These are phyloP conservation scores for Yponomeuta evonymella DNA, from an alignment of 2,888 invertebrate genomes.

Conservation along the genomic window DNA sequence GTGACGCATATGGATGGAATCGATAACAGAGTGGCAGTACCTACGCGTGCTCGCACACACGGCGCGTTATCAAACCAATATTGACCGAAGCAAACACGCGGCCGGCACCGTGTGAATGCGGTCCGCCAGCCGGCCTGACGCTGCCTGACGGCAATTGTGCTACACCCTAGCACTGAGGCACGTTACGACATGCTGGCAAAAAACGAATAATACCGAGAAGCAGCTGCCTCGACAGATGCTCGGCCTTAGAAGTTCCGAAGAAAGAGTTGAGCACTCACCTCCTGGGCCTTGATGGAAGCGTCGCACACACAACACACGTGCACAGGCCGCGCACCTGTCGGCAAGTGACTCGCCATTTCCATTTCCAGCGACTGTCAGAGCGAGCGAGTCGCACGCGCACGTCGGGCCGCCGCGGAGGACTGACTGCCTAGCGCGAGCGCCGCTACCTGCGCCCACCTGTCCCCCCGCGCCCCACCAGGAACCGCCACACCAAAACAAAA, in stretches of 20 bases:
- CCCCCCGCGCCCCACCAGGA: conserved; percentile 68
- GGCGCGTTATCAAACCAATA: conserved; percentile 65
- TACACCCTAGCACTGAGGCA: conserved; percentile 42
- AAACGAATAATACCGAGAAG: conserved; percentile 51
- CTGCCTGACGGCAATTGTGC: conserved; percentile 37
- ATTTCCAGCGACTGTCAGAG: conserved; percentile 51
- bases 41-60: conserved; percentile 38
- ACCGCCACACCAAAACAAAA: conserved; percentile 75
- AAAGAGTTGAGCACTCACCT: conserved; percentile 51
- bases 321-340: conserved; percentile 72
- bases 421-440: conserved; percentile 53
- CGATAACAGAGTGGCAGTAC: conserved; percentile 63
- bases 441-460: conserved; percentile 73
- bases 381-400: conserved; percentile 64
- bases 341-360: conserved; percentile 70
- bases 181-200: conserved; percentile 40
- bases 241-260: conserved; percentile 37
- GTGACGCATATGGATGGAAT: conserved; percentile 72
- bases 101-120: conserved; percentile 55
- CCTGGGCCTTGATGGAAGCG: conserved; percentile 45
- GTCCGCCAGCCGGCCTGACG: conserved; percentile 19
- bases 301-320: conserved; percentile 74
- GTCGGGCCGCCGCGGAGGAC: conserved; percentile 40
- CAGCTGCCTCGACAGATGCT: conserved; percentile 72
- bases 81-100: conserved; percentile 63